phyloP scores from a whole-genome alignment of 2,113 vertebrate genomes.

The Cavia porcellus region DNA sequence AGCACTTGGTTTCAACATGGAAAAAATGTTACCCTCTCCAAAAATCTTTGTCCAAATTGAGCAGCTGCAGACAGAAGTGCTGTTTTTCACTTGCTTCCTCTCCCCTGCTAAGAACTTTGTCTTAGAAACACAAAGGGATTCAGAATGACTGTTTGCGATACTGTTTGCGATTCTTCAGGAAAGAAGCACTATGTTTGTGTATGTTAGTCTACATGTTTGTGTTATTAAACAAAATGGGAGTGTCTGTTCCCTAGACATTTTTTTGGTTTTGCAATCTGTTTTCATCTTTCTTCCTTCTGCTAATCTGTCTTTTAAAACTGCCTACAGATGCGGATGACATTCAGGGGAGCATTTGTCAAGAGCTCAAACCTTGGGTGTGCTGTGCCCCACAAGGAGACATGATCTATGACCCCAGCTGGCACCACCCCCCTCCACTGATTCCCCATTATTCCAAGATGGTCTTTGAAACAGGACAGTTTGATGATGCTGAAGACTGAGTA shows the following conservation, averaged over 20 bases:
- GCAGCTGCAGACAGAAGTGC: neutral
- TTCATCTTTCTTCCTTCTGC: neutral
- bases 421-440: constrained; percentile 84
- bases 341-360: constrained; percentile 84
- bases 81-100: neutral
- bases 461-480: constrained; percentile 88
- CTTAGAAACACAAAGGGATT: neutral
- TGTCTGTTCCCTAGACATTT: neutral
- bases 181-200: neutral
- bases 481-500: constrained; percentile 89
- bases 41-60: neutral
- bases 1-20: neutral
- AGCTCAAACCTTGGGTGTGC: constrained; percentile 81
- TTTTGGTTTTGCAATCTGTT: neutral
- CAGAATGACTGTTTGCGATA: neutral
- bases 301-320: constrained; percentile 77
- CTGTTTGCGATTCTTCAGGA: neutral
- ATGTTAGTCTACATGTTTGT: neutral
- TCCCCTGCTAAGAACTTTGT: neutral
- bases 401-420: constrained; percentile 86
- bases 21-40: neutral
- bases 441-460: constrained; percentile 79
- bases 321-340: constrained; percentile 87
- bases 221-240: neutral
- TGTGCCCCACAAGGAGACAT: constrained; percentile 83